Percentiles rank a stretch among this genome's conserved stretches.
Evolutionary conservation across 2,888 invertebrate genomes (phyloP).

Genomic region (Caradrina clavipalpis): DNA sequence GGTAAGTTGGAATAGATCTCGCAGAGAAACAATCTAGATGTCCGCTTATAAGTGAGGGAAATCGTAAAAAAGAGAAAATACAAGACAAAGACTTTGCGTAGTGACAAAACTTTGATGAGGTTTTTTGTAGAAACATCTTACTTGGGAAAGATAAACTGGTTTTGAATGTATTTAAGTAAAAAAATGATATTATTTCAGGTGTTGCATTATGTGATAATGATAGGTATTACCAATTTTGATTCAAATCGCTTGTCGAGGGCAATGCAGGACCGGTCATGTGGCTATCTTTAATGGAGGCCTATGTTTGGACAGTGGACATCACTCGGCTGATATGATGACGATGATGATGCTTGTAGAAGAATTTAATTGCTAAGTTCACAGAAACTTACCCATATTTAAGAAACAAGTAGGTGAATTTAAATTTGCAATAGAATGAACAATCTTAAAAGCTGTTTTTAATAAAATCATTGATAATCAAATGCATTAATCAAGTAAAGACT

Average conservation of each 20-base stretch:
- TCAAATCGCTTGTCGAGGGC: no score
- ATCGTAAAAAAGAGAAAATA: constrained; percentile 45
- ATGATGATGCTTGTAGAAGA: no score
- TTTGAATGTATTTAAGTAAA: not conserved
- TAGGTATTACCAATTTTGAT: no score
- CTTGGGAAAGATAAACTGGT: not conserved
- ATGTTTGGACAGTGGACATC: no score
- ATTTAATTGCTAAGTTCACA: not conserved
- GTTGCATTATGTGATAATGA: no score
- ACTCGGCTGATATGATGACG: no score
- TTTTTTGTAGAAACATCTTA: not conserved
- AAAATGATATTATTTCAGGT: no score
- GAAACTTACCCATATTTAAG: not conserved
- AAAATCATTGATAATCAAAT: not conserved
- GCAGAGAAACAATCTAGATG: constrained; percentile 30
- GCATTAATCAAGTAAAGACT: not conserved
- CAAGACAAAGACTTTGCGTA: constrained; percentile 12
- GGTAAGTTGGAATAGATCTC: constrained; percentile 33
- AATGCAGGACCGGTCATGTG: no score
- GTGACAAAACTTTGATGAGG: constrained; percentile 21
- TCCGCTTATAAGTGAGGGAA: constrained; percentile 32
- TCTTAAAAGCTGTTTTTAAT: not conserved
- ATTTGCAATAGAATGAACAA: no score
- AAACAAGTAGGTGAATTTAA: no score
- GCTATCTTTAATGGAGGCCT: no score